Conservation (phyloP, 2,113 vertebrate genomes). For the Eonycteris spelaea region DNA sequence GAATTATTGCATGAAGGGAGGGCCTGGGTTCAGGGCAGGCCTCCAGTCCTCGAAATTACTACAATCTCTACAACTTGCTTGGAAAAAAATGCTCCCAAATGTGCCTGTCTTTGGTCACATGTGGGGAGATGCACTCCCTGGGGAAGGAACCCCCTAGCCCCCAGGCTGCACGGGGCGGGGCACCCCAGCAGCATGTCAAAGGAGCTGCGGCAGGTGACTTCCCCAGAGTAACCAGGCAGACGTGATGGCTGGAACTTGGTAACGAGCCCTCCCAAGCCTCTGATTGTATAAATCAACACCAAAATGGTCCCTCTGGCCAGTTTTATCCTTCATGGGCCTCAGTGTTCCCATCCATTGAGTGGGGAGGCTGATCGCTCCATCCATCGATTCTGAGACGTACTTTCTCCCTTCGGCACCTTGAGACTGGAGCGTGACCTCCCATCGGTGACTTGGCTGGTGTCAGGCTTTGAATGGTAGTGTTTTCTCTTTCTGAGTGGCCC, state of each 20-base stretch:
- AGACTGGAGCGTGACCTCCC: not conserved
- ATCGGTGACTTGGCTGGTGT: not conserved
- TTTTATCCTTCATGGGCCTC: not conserved
- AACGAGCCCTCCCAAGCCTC: not conserved
- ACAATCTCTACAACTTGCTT: not conserved
- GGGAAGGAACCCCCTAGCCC: not conserved
- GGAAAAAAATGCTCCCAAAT: not conserved
- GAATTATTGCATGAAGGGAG: not conserved
- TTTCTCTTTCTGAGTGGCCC: not conserved
- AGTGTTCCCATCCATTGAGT: not conserved
- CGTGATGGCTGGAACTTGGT: accelerated
- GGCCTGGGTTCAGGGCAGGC: not conserved
- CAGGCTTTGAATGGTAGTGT: too few relatives aligned
- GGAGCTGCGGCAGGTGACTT: not conserved
- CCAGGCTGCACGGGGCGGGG: not conserved
- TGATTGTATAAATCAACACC: not conserved
- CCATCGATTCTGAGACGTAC: accelerated
- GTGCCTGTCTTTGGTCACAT: not conserved
- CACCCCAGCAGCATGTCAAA: not conserved
- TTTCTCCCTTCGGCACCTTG: not conserved
- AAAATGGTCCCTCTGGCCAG: not conserved
- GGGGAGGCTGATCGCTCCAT: not conserved
- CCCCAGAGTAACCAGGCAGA: not conserved
- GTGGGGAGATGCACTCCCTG: not conserved
- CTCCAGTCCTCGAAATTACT: not conserved